Evolutionary conservation across 2,888 invertebrate genomes (phyloP), one percentile per base, ranked within the genome.

Genomic region (Callosobruchus maculatus): DNA sequence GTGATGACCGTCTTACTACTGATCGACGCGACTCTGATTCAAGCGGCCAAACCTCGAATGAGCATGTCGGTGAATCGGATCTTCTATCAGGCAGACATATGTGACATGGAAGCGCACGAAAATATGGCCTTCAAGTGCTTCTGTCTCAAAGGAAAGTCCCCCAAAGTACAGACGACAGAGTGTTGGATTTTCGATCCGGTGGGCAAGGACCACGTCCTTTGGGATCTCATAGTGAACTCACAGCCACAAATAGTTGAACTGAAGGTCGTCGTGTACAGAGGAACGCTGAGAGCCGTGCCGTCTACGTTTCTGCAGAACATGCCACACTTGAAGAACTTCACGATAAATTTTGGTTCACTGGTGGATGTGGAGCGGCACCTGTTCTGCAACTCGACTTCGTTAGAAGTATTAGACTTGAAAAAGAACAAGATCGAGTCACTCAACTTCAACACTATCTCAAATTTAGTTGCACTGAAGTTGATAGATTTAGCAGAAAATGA

Each of bases 401-500:
- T 95, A 67, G 89, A 90, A 78, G 91, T 93, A 80, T 90, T 93
- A 71, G 90, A 90, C 5, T 87, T 95, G 75, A 90, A 91, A 0
- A 90, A 92, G 76, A 94, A 93, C 86, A 90, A 91, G 82, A 94
- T 96, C 72, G 90, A 91, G 82, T 89, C 87, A 0, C 86, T 96
- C 78, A 91, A 91, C 75, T 90, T 90, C 79, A 90, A 92, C 83
- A 90, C 95, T 0, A 93, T 96, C 81, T 91, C 93, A 72, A 92
- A 93, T 85, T 89, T 95, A 81, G 91, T 90, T 0, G 92, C 92
- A 75, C 86, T 95, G 80, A 91, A 91, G 0, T 88, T 90, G 68
- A 88, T 96, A 78, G 92, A 92, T 84, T 86, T 96, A 79, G 93
- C 93, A 82, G 93, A 93, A 78, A 96, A 96, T 87, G 90, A 91